Conservation (phyloP, 2,113 vertebrate species). For the Tautogolabrus adspersus region DNA sequence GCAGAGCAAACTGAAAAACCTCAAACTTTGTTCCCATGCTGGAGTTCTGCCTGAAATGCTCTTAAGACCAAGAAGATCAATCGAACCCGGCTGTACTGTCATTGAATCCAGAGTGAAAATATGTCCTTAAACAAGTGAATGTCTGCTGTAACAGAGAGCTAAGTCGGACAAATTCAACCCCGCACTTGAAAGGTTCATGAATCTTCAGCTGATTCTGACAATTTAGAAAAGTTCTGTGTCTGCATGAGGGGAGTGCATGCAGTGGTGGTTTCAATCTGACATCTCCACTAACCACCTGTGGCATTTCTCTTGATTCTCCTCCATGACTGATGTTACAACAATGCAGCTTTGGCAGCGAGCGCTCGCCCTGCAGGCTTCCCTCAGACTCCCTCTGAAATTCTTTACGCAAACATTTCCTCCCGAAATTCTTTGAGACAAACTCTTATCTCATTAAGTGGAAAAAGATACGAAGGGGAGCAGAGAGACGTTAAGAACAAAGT, state of each 20-base stretch:
- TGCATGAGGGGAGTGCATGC: neutral
- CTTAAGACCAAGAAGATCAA: neutral
- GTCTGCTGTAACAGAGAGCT: too few species aligned
- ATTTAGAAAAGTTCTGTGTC: neutral
- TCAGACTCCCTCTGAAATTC: constrained; percentile 71
- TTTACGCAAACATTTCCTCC: constrained; percentile 64
- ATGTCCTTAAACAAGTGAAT: neutral
- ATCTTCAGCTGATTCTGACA: too few species aligned
- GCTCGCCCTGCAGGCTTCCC: constrained; percentile 34
- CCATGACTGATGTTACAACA: constrained; percentile 56
- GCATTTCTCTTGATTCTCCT: constrained; percentile 31
- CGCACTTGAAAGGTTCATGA: too few species aligned
- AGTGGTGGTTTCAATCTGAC: constrained; percentile 19
- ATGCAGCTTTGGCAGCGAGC: constrained; percentile 56
- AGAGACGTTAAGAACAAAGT: constrained; percentile 41
- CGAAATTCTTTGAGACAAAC: constrained; percentile 62
- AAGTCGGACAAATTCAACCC: too few species aligned
- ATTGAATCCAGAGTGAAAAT: neutral
- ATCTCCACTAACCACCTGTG: constrained; percentile 60
- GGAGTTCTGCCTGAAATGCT: neutral
- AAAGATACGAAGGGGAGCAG: constrained; percentile 4
- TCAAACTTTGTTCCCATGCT: neutral
- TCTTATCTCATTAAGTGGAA: constrained; percentile 67
- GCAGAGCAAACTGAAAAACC: neutral
- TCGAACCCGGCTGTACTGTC: neutral